Base-by-base conservation (phyloP, 2,888 invertebrate genomes). In the Crioceris asparagi region DNA sequence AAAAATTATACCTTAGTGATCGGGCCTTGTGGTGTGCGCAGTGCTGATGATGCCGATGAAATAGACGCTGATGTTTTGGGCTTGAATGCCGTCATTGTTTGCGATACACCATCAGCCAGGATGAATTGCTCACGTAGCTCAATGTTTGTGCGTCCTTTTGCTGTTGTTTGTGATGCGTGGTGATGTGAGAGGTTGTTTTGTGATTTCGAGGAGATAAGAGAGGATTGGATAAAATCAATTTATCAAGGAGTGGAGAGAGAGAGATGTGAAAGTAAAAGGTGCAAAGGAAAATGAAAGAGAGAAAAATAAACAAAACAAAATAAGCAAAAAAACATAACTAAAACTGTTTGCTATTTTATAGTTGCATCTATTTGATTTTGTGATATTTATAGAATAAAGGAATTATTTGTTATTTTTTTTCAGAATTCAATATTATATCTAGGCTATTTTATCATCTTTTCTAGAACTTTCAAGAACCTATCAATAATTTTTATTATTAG, bases 81-180 rank as follows among this genome's bases (percentile, higher is more conserved):
- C 72, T 86, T 86, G 80, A 98, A 98, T 61, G 92, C 90, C 61
- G 93, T 85, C 94, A 98, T 96, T 65, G 90, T 88, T 77, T 98
- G 97, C 65, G 92, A 90, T 55, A 93, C 93, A 65, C 97, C 96
- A 67, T 93, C 88, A 59, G 97, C 94, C 75, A 97, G 76, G 68
- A 94, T 91, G 77, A 97, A 97, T 75, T 94, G 91, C 72, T 97
- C 97, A 65, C 97, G 82, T 65, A 98, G 82, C 76, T 97, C 96
- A 74, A 96, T 88, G 79, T 98, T 98, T 70, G 96, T 96, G 73
- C 97, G 87, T 75, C 97, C 97, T 77, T 96, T 94, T 75, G 96
- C 96, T 96, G 71, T 53, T 44, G 40, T 40, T 29, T 29, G 19
- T 19, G 29, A 27, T 33, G 36, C 26, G 29, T 35, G 34, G 29